phyloP scores from a whole-genome alignment of 1,140 invertebrate genomes.

The Scaptodrosophila lebanonensis region DNA sequence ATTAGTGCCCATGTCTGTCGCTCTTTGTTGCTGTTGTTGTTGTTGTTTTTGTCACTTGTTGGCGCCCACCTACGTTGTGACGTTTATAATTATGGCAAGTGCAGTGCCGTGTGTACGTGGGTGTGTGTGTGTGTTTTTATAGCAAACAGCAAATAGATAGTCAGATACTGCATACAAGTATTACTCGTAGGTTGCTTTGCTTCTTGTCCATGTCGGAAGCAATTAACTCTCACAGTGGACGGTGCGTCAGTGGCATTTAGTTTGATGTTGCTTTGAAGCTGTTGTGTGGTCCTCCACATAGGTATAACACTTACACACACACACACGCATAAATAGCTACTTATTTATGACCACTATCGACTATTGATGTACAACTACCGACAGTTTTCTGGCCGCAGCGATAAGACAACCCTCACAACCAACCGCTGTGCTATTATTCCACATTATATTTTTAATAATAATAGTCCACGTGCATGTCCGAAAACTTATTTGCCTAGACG shows the following conservation, averaged over 20 bases:
- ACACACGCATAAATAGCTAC: too few relatives aligned
- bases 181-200: slow-evolving; percentile 6
- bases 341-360: too few relatives aligned
- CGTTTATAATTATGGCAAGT: slow-evolving; percentile 71
- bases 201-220: slow-evolving; percentile 46
- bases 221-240: slow-evolving; percentile 45
- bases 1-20: slow-evolving; percentile 32
- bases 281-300: background rate
- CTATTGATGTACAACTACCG: too few relatives aligned
- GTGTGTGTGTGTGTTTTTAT: too few relatives aligned
- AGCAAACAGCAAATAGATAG: too few relatives aligned
- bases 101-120: slow-evolving; percentile 2
- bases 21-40: slow-evolving; percentile 8
- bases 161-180: too few relatives aligned
- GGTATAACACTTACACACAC: too few relatives aligned
- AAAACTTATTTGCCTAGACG: slow-evolving; percentile 3
- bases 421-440: too few relatives aligned
- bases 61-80: slow-evolving; percentile 65
- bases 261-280: slow-evolving; percentile 65
- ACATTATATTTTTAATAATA: too few relatives aligned
- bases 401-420: too few relatives aligned
- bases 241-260: slow-evolving; percentile 42
- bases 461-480: too few relatives aligned
- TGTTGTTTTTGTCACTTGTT: background rate
- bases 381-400: too few relatives aligned